Evolutionary conservation across 2,797 vertebrate species (phyloP), one percentile per base, ranked within the genome.

Genomic region (Malacoctenus gilli): DNA sequence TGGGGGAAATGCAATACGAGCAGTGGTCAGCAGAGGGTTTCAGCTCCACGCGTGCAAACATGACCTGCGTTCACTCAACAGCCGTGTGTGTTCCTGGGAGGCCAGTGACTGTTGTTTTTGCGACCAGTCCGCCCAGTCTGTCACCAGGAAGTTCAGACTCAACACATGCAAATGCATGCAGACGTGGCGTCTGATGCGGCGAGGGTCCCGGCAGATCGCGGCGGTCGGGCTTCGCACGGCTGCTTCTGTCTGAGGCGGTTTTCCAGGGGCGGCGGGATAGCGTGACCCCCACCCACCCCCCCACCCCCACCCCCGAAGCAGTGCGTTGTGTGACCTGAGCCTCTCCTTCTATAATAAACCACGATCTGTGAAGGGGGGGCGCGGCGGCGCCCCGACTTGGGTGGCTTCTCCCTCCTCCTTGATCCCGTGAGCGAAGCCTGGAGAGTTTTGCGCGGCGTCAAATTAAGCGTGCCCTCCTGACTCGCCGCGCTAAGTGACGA

Each of bases 371-470:
- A 63, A 68, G 39, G 65, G 69, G 50, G 65, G 69, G 65, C 41
- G 54, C 68, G 64, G 44, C 38, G 32, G 7, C 75, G 63, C 38
- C 71, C 72, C 72, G 71, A 79, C 79, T 62, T 79, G 77, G 74
- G 75, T 71, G 73, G 65, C 64, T 79, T 68, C 32, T n/a, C 22
- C 48, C 47, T 55, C 52, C 57, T 59, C 53, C 22, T 47, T 51
- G 42, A 30, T 61, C 1, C 7, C 25, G 35, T 61, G 54, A 58
- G 53, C 52, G 39, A 68, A 69, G 30, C 42, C 40, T 0, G 39
- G 42, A 65, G 44, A 71, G 74, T 65, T 77, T 81, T 80, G 58
- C 49, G 59, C 68, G 69, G 80, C 68, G 55, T 76, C 46, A 68
- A 69, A 78, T 70, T 58, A 59, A 23, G 53, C 49, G 49, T 53